Evolutionary conservation across 2,113 vertebrate genomes (phyloP), one percentile per base, ranked within the genome.

Genomic region (Crotophaga sulcirostris): DNA sequence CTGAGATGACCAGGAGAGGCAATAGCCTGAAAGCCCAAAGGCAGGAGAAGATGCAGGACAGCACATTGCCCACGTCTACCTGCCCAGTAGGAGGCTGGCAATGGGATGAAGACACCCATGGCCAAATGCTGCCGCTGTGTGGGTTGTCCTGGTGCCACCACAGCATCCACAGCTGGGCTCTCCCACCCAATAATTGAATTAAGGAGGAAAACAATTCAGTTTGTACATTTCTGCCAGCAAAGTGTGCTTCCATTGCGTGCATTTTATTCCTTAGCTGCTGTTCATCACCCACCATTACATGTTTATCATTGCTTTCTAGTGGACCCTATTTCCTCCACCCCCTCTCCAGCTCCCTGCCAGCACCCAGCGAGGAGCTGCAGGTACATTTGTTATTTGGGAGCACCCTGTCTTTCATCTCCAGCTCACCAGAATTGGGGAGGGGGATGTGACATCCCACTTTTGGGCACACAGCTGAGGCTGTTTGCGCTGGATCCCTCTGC

Each of bases 91-190:
- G 42, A 66, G 29, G 20, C 44, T 58, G 18, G 21, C 10, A 33
- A 28, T 0, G 1, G 17, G 24, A n/a, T 1, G 5, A 73, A 34
- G 33, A 11, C 3, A 2, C 9, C 47, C n/a, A 4, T 0, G 7
- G 2, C 44, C 47, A n/a, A 1, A 1, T 25, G 12, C 66, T 63
- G 64, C 36, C 34, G 31, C 55, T 66, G 34, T 47, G 13, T 10
- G 11, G 54, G 9, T 7, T 55, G 38, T 16, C 13, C 60, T 79
- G 51, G 25, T 68, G 67, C 54, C 11, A 26, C 58, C 1, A 4
- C 21, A 62, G 19, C 44, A 54, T 24, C 25, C 16, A 16, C 16
- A 40, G 16, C 1, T 54, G 75, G 49, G 24, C 33, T 69, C 4
- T 40, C 26, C 36, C 16, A 17, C 13, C 24, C 0, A 0, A 7